Base-by-base conservation (phyloP, 1,140 invertebrate species). In the Drosophila nasuta region DNA sequence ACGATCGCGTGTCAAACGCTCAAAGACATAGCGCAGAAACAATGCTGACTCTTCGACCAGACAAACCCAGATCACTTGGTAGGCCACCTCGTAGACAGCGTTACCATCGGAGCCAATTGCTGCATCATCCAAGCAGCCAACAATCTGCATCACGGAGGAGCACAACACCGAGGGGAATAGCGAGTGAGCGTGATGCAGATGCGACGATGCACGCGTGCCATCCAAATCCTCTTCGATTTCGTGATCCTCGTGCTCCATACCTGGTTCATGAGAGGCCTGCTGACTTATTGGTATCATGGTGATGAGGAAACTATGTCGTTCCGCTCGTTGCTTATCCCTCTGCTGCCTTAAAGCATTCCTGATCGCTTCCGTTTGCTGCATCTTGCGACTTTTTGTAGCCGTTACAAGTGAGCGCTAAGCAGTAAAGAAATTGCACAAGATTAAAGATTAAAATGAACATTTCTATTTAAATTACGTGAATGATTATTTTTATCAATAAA, bases 331-430 rank as follows among this genome's bases (percentile, higher is more conserved):
- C 83, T 98, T 98, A 91, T 99, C 98, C 91, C 99, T 97, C 89
- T 99, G 97, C 30, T 98, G 97, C 92, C 98, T 96, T 11, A 99
- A 93, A 10, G 98, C 99, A 92, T 96, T 96, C 89, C 98, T 97
- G 38, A 99, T 98, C 60, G 99, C 95, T 93, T 99, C 99, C 41
- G 99, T 99, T 93, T 99, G 98, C 92, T 99, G 98, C 92, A 99
- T 99, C 83, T 99, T 98, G 17, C 99, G 95, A 0, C 98, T 99
- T 92, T 99, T 99, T 0, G 98, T 99, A 1, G 99, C 98, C 30
- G 99, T 99, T 13, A 99, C 98, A 82, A 99, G 94, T 10, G 98
- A 98, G 91, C 97, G 95, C 97, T 99, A 51, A 51, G 58, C 6
- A 28, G 0, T 1, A 54, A 0, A 38, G 35, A 38, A 10, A 6